phyloP scores from a whole-genome alignment of 2,888 invertebrate species.

The Pecten maximus region DNA sequence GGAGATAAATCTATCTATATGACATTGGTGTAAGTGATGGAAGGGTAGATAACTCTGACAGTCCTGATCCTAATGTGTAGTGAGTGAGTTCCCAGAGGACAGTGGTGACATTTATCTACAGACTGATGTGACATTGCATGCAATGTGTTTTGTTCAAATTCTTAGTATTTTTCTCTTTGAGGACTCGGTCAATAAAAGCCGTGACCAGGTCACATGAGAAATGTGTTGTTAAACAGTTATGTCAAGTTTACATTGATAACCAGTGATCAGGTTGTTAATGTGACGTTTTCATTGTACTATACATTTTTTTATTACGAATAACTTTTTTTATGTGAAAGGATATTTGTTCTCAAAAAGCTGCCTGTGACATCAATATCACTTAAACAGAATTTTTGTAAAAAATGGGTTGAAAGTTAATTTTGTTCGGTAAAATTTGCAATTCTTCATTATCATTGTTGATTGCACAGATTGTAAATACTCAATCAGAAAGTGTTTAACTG shows the following conservation, averaged over 20 bases:
- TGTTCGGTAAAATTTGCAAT: no score
- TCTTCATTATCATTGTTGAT: no score
- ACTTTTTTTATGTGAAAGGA: no score
- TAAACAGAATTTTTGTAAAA: no score
- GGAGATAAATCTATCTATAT: background rate
- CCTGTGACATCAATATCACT: no score
- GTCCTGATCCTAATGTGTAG: background rate
- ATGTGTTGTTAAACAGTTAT: no score
- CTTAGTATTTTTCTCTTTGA: background rate
- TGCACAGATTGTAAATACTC: no score
- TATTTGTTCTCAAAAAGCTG: no score
- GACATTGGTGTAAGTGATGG: background rate
- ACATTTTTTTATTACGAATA: background rate
- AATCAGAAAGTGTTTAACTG: no score
- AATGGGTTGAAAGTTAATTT: no score
- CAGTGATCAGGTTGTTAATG: background rate
- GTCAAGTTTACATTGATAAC: background rate
- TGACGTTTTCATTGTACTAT: background rate
- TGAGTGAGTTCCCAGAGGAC: background rate
- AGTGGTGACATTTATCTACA: background rate
- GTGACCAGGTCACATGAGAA: background rate
- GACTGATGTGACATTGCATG: background rate
- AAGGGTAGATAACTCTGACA: background rate
- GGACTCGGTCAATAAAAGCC: background rate
- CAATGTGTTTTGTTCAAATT: background rate